Conservation (phyloP, 2,797 vertebrate genomes). For the Enoplosus armatus region DNA sequence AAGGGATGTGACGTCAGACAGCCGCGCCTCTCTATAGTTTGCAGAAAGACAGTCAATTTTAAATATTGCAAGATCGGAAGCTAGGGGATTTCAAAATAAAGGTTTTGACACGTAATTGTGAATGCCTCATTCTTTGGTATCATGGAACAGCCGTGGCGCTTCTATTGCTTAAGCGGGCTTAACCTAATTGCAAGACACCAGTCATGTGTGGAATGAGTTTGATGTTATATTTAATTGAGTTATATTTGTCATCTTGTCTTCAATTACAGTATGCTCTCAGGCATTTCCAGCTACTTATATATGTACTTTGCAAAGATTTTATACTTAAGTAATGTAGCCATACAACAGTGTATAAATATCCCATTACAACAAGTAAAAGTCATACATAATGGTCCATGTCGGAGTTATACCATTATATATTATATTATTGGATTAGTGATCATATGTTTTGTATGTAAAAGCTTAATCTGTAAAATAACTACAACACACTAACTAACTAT, state of each 20-base stretch:
- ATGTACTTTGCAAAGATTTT: background rate
- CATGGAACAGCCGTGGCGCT: background rate
- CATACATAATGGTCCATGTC: background rate
- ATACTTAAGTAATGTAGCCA: background rate
- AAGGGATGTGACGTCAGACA: constrained; percentile 65
- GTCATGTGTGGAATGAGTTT: background rate
- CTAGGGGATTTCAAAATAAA: constrained; percentile 35
- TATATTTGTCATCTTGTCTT: background rate
- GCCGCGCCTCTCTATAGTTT: constrained; percentile 43
- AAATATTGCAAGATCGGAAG: background rate
- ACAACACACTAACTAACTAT: too few species aligned
- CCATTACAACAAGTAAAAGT: background rate
- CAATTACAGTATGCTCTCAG: background rate
- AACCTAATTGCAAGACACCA: background rate
- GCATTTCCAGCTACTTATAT: background rate
- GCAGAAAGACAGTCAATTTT: background rate
- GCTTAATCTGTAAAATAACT: background rate
- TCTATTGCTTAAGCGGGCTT: background rate
- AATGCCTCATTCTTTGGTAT: background rate
- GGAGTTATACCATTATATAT: background rate
- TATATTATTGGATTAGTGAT: background rate
- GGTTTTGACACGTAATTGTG: background rate
- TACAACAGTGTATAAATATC: background rate
- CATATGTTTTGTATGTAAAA: background rate
- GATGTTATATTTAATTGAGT: background rate